Evolutionary conservation across 2,797 vertebrate genomes (phyloP).

Genomic region (Hafferia zeledoni): DNA sequence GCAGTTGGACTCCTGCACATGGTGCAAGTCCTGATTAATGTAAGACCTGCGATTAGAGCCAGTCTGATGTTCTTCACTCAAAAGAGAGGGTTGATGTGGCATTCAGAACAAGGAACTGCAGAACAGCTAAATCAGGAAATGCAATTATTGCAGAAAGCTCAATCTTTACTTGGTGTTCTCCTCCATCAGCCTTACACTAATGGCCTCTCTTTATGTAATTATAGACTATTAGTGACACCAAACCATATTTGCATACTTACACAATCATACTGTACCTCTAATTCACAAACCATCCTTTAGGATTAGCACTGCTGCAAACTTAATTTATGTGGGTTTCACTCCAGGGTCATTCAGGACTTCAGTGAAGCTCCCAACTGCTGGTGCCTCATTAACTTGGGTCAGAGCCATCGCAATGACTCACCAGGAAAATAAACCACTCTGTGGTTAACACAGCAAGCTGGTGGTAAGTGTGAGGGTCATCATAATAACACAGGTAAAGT

Average conservation of each 20-base stretch:
- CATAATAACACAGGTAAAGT: neutral
- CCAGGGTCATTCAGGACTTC: neutral
- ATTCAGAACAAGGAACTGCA: neutral
- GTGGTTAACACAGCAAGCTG: neutral
- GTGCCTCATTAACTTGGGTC: neutral
- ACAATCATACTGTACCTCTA: neutral
- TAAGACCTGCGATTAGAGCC: neutral
- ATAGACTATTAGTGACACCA: conserved; percentile 1
- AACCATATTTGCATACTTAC: neutral
- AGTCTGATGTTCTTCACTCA: neutral
- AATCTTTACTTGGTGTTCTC: neutral
- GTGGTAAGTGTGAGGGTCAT: neutral
- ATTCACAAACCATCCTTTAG: neutral
- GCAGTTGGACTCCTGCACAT: neutral
- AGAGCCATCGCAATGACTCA: neutral
- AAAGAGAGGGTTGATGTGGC: neutral
- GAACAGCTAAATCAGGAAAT: conserved; percentile 14
- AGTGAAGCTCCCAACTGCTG: neutral
- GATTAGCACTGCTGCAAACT: neutral
- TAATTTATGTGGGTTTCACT: neutral
- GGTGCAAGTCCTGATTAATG: neutral
- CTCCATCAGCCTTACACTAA: neutral
- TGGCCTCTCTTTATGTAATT: neutral
- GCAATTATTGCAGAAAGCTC: neutral
- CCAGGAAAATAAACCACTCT: neutral